These are phyloP conservation scores for Tridacna gigas DNA, from an alignment of 2,888 invertebrate genomes.

Conservation along the genomic window DNA sequence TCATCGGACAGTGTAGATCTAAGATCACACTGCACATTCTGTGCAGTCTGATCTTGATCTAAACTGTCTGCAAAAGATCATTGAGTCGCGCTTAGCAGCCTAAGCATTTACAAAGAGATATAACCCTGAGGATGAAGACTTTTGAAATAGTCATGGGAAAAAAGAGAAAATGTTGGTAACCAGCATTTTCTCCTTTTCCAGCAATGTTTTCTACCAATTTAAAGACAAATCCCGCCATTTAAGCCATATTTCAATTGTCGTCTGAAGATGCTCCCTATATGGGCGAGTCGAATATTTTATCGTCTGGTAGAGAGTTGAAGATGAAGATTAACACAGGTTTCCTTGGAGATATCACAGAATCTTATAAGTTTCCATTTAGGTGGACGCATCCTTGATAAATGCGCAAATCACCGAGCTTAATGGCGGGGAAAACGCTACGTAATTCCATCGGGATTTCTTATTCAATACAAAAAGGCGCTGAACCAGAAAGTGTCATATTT, in stretches of 20 bases:
- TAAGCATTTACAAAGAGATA: too few relatives aligned
- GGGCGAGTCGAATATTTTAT: too few relatives aligned
- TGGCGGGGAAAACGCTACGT: background rate
- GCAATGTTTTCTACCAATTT: background rate
- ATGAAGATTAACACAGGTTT: background rate
- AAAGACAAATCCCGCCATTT: too few relatives aligned
- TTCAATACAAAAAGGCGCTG: too few relatives aligned
- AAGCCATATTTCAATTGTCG: too few relatives aligned
- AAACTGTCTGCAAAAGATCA: too few relatives aligned
- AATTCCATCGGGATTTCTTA: constrained; percentile 1
- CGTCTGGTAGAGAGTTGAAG: background rate
- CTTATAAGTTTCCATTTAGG: background rate
- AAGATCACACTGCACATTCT: too few relatives aligned
- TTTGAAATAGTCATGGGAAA: background rate
- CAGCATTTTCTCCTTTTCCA: background rate
- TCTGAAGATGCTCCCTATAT: too few relatives aligned
- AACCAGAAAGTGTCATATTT: too few relatives aligned
- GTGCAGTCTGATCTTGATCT: too few relatives aligned
- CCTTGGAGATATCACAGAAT: constrained; percentile 15
- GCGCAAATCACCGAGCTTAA: constrained; percentile 7
- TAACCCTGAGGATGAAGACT: background rate
- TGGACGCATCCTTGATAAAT: background rate
- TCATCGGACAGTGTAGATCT: too few relatives aligned
- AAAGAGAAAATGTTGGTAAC: background rate
- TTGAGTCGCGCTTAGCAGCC: too few relatives aligned